Evolutionary conservation across 2,888 invertebrate species (phyloP).

Genomic region (Agriopis leucophaearia): DNA sequence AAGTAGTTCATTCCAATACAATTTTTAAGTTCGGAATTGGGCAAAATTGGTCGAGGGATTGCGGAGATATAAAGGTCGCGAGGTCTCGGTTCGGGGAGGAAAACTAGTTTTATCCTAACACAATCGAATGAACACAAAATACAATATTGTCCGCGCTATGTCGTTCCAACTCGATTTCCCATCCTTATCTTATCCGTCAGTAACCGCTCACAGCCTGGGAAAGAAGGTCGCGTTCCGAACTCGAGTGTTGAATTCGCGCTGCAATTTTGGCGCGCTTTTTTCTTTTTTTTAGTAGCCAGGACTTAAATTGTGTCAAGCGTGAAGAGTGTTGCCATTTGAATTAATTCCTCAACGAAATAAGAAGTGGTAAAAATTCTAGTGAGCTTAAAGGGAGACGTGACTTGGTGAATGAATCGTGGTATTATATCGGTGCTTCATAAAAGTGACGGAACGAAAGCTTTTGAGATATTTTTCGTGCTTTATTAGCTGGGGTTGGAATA

Average conservation of each 20-base stretch:
- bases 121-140: slow-evolving; percentile 3
- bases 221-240: slow-evolving; percentile 50
- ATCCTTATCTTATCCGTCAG: slow-evolving; percentile 47
- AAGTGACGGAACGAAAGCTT: slow-evolving; percentile 23
- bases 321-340: slow-evolving; percentile 24
- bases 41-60: too few species aligned
- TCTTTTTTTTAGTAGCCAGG: slow-evolving; percentile 22
- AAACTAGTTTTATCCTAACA: not conserved
- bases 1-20: too few species aligned
- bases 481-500: slow-evolving; percentile 8
- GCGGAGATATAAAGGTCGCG: too few species aligned
- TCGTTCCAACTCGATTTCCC: slow-evolving; percentile 26
- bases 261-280: slow-evolving; percentile 49
- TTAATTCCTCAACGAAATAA: not conserved
- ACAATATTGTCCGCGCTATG: slow-evolving; percentile 1
- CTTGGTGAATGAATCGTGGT: slow-evolving; percentile 38
- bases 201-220: slow-evolving; percentile 45
- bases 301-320: slow-evolving; percentile 15
- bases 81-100: too few species aligned
- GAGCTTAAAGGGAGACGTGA: slow-evolving; percentile 35
- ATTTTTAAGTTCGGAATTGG: too few species aligned
- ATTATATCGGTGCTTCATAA: slow-evolving; percentile 29
- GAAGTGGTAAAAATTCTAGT: slow-evolving; percentile 23
- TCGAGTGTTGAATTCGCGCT: slow-evolving; percentile 44
- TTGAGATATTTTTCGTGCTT: slow-evolving; percentile 21